Percentiles rank a stretch among this genome's conserved stretches.
phyloP scores from a whole-genome alignment of 2,797 vertebrate species.

The Typhlichthys subterraneus region DNA sequence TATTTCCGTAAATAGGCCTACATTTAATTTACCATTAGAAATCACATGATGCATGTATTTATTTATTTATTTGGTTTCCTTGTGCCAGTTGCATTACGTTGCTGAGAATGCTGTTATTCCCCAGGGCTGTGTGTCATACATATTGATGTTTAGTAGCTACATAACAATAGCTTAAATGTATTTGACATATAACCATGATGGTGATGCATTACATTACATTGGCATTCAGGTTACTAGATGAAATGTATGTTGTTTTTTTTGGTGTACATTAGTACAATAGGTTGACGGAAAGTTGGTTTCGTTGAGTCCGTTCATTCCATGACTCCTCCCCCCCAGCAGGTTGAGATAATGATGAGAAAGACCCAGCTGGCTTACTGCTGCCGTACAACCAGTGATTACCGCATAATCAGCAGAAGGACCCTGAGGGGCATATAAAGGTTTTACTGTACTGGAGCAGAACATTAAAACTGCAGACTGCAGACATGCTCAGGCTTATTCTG shows the following conservation, averaged over 20 bases:
- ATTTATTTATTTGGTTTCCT: neutral
- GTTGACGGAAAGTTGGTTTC: no score
- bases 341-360: constrained; percentile 64
- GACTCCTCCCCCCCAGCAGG: neutral
- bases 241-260: no score
- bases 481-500: constrained; percentile 75
- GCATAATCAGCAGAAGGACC: neutral
- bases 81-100: neutral
- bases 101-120: neutral
- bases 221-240: no score
- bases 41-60: neutral
- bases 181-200: no score
- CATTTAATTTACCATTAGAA: no score
- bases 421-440: constrained; percentile 54
- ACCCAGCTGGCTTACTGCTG: constrained; percentile 52
- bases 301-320: constrained; percentile 38
- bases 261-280: no score
- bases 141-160: neutral
- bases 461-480: constrained; percentile 40
- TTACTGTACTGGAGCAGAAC: constrained; percentile 14
- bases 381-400: neutral
- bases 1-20: neutral
- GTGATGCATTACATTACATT: no score
- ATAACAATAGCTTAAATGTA: neutral
- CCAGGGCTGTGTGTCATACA: neutral